Base-by-base conservation (phyloP, 2,797 vertebrate genomes). In the Notamacropus eugenii region DNA sequence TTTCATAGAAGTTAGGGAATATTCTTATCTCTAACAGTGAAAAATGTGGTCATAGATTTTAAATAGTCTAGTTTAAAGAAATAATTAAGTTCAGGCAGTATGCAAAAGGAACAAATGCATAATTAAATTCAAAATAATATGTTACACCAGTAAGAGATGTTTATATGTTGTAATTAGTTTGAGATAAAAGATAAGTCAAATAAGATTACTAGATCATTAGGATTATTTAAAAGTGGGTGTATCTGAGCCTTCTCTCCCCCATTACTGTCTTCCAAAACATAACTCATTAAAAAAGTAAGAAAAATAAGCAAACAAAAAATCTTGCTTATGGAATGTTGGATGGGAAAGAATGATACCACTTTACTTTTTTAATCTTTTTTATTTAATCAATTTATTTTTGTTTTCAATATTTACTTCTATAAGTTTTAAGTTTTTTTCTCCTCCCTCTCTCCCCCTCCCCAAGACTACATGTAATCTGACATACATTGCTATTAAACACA, bases 61-160 rank as follows among this genome's bases (percentile, higher is more conserved):
- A 95, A 92, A 92, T 90, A 14, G 34, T 97, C 94, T 93, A 94
- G 14, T 55, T 96, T 94, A 56, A 92, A 96, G 95, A 95, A 67
- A 74, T 95, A 96, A 55, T 94, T 95, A 74, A 92, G 28, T 94
- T 0, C 62, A 90, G 14, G 8, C 46, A 24, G 46, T 90, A 29
- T 50, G 10, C 95, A 93, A 82, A 94, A 40, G 14, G 28, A 31
- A 74, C 16, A 92, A 82, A 90, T 59, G 8, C 57, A 52, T 94
- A 90, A 96, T 93, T 96, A 94, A 95, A 94, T 93, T 96, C 28
- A 91, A 93, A 93, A 62, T 92, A 96, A 58, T 90, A 50, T 93
- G 12, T 55, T 91, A 82, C n/a, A 40, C 6, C 22, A 56, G 12
- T 94, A 93, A 57, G 22, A 5, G 22, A 94, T 94, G 46, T 91